phyloP scores from a whole-genome alignment of 2,113 vertebrate species.

The Hydrolagus affinis region DNA sequence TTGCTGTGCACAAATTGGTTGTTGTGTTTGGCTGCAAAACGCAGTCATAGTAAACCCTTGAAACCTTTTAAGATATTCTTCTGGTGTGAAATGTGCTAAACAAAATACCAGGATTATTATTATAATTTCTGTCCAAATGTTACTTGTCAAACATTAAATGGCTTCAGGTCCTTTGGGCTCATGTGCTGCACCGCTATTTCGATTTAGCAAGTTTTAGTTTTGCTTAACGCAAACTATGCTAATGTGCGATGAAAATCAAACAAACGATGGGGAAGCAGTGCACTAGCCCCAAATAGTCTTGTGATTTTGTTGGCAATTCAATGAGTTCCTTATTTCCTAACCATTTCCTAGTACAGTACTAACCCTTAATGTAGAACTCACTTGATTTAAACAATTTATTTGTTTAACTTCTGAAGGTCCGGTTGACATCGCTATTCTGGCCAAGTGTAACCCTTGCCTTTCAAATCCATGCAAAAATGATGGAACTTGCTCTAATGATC shows the following conservation, averaged over 20 bases:
- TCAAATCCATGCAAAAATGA: conserved; percentile 93
- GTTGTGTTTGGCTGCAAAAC: no score
- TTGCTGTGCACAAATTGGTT: no score
- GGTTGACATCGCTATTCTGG: conserved; percentile 77
- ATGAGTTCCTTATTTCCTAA: not conserved
- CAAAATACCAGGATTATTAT: no score
- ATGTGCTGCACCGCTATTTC: not conserved
- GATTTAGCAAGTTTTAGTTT: not conserved
- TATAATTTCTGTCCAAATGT: not conserved
- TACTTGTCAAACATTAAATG: not conserved
- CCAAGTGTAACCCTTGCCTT: conserved; percentile 93
- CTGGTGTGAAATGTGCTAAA: no score
- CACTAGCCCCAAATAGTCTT: not conserved
- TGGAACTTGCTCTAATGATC: conserved; percentile 86
- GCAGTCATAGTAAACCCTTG: no score
- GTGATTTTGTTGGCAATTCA: not conserved
- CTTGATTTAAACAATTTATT: conserved; percentile 1
- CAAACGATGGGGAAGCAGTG: not conserved
- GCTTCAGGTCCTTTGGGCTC: not conserved
- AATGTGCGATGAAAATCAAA: not conserved
- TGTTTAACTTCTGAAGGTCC: conserved; percentile 67
- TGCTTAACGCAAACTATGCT: not conserved
- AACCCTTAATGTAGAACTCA: not conserved
- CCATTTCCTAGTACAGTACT: not conserved
- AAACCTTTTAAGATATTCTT: no score